These are phyloP conservation scores for Brachypalpus laphriformis DNA, from an alignment of 2,888 invertebrate genomes.

Conservation along the genomic window DNA sequence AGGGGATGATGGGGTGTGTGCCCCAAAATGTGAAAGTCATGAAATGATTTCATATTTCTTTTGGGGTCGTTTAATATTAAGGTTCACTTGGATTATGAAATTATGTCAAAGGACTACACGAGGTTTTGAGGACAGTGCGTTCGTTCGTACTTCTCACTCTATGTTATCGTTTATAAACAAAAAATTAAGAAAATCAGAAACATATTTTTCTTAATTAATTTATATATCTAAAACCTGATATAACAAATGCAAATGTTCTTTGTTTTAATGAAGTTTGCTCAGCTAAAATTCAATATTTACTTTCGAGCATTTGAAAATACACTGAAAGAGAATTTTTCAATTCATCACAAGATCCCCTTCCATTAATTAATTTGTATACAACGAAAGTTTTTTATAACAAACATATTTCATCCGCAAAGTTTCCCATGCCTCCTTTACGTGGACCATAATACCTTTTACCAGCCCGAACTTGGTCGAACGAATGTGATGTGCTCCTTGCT, in stretches of 20 bases:
- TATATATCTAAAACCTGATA: not conserved
- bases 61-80: not conserved
- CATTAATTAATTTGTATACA: constrained; percentile 68
- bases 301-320: constrained; percentile 47
- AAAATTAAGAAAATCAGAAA: not conserved
- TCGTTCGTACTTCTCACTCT: no score
- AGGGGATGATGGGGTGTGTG: not conserved
- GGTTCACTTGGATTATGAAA: not conserved
- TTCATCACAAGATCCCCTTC: constrained; percentile 54
- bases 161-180: not conserved
- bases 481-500: constrained; percentile 18
- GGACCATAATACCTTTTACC: not conserved
- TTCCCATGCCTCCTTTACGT: not conserved
- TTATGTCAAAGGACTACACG: no score
- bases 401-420: constrained; percentile 58
- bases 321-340: constrained; percentile 38
- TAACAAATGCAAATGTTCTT: constrained; percentile 5
- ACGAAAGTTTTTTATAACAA: constrained; percentile 56
- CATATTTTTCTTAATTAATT: not conserved
- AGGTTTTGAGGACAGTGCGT: no score
- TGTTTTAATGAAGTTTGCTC: constrained; percentile 25
- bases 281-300: constrained; percentile 61
- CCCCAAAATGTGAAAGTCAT: constrained; percentile 27
- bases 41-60: constrained; percentile 39
- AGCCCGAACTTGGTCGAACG: not conserved